Percentiles rank a stretch among this genome's conserved stretches.
phyloP scores from a whole-genome alignment of 2,797 vertebrate genomes.

The Micrastur ruficollis region DNA sequence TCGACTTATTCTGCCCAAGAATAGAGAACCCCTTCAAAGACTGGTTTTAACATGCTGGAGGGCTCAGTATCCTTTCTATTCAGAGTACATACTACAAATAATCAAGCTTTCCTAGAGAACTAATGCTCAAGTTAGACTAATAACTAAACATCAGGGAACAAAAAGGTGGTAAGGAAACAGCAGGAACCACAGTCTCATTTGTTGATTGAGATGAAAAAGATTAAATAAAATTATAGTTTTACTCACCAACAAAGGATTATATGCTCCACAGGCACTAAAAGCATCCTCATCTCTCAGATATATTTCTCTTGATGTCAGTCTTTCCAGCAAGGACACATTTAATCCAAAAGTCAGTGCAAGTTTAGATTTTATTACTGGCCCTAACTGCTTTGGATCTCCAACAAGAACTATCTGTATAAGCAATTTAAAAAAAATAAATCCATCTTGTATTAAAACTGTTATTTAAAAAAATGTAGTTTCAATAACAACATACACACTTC shows the following conservation, averaged over 20 bases:
- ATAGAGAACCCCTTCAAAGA: background rate
- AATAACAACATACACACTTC: background rate
- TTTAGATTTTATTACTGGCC: slow-evolving; percentile 89
- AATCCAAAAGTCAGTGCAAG: slow-evolving; percentile 84
- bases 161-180: background rate
- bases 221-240: background rate
- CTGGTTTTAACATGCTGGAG: background rate
- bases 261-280: slow-evolving; percentile 78
- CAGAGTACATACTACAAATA: background rate
- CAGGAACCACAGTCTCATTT: background rate
- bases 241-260: slow-evolving; percentile 90
- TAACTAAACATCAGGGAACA: background rate
- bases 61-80: background rate
- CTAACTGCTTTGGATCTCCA: slow-evolving; percentile 93
- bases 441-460: background rate
- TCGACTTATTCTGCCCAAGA: background rate
- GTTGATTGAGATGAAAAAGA: background rate
- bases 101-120: background rate
- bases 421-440: background rate
- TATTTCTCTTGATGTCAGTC: slow-evolving; percentile 82
- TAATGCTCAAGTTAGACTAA: background rate
- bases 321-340: slow-evolving; percentile 86
- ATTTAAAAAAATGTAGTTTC: background rate
- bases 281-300: slow-evolving; percentile 82
- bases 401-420: slow-evolving; percentile 84